Evolutionary conservation across 1,140 invertebrate species (phyloP).

Genomic region (Mizuhopecten yessoensis): DNA sequence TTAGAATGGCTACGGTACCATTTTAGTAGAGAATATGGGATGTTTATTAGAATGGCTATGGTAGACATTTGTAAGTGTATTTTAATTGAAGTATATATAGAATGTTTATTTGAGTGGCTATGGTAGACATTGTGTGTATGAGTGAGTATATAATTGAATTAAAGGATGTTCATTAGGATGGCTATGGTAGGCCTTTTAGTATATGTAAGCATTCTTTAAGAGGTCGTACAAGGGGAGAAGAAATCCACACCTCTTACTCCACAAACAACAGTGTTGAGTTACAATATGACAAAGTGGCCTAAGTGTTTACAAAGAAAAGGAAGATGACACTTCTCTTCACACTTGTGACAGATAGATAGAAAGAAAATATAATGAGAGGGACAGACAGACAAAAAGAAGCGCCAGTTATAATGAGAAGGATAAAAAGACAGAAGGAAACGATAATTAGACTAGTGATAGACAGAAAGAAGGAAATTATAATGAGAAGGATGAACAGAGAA

Average conservation of each 20-base stretch:
- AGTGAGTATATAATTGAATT: neutral
- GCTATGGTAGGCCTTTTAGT: neutral
- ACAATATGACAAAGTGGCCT: neutral
- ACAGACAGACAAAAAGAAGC: neutral
- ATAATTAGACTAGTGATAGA: neutral
- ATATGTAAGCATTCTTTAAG: too few relatives aligned
- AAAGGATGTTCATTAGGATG: neutral
- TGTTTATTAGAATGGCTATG: neutral
- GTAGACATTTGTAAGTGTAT: neutral
- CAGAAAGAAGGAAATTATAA: neutral
- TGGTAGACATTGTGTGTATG: neutral
- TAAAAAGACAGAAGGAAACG: neutral
- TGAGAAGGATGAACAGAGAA: neutral
- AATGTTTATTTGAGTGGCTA: neutral
- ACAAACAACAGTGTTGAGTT: slow-evolving; percentile 4
- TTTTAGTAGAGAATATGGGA: neutral
- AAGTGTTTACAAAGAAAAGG: slow-evolving; percentile 1
- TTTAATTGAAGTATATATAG: neutral
- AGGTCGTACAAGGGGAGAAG: neutral
- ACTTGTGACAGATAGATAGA: neutral
- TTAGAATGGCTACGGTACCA: neutral
- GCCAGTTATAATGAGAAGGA: neutral
- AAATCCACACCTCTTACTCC: neutral
- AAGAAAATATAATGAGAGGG: neutral
- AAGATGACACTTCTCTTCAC: neutral